A percentile compares a stretch with the other conserved stretches of the same genome.
These are phyloP conservation scores for Apostichopus parvimensis DNA, from an alignment of 35 echinoderm and acorn worm species.

Conservation along the genomic window DNA sequence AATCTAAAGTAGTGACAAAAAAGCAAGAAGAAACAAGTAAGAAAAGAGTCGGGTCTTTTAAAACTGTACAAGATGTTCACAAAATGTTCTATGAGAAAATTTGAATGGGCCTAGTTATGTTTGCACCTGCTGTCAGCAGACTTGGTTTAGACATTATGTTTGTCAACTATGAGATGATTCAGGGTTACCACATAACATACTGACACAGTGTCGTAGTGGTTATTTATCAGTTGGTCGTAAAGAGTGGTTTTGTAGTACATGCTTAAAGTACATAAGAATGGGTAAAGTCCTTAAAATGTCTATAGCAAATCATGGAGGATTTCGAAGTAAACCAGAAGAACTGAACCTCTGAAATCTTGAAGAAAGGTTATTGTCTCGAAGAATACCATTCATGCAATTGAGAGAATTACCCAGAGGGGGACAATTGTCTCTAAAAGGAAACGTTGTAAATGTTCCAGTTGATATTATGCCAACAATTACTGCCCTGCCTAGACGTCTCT, in stretches of 20 bases:
- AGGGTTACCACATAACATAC: not conserved
- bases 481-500: not conserved
- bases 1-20: not conserved
- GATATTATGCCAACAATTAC: not conserved
- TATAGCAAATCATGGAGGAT: not conserved
- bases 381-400: slow-evolving; percentile 23
- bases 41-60: not conserved
- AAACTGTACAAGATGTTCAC: not conserved
- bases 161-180: not conserved
- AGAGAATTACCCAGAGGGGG: slow-evolving; percentile 8
- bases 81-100: not conserved
- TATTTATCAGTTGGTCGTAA: not conserved
- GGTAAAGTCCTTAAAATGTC: not conserved
- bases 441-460: slow-evolving; percentile 34
- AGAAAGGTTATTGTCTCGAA: not conserved
- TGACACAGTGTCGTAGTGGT: not conserved
- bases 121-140: slow-evolving; percentile 26
- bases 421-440: slow-evolving; percentile 10
- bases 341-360: not conserved
- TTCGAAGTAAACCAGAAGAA: not conserved
- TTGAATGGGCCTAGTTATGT: slow-evolving; percentile 6
- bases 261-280: not conserved
- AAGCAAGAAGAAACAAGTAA: no score
- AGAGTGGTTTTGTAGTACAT: slow-evolving; percentile 7
- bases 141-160: slow-evolving; percentile 35